phyloP scores from a whole-genome alignment of 2,797 vertebrate genomes.

The Pseudomugil tenellus region DNA sequence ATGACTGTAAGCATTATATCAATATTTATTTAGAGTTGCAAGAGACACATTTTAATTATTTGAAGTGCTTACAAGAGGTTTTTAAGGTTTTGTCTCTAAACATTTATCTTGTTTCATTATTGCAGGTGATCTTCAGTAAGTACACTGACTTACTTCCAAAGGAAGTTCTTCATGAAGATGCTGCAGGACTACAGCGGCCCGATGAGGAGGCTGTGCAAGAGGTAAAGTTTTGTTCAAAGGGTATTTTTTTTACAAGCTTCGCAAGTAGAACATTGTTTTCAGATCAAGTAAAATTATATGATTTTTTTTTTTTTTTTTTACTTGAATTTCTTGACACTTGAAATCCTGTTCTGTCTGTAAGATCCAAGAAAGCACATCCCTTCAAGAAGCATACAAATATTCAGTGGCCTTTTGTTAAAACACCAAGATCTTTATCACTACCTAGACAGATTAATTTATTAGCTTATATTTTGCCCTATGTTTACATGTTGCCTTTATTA shows the following conservation, averaged over 20 bases:
- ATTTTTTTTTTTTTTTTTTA: neutral
- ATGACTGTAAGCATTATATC: neutral
- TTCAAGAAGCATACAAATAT: neutral
- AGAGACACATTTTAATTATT: neutral
- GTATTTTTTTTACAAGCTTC: neutral
- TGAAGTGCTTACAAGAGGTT: neutral
- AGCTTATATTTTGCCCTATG: neutral
- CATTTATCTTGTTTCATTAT: conserved; percentile 26
- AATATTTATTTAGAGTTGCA: neutral
- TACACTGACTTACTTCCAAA: conserved; percentile 97
- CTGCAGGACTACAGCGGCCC: conserved; percentile 91
- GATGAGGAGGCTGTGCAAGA: conserved; percentile 94
- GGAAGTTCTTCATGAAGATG: conserved; percentile 92
- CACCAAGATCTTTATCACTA: neutral
- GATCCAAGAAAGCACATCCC: neutral
- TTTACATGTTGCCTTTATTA: neutral
- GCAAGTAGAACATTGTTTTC: rapidly evolving
- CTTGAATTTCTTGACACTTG: no score
- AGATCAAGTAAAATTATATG: neutral
- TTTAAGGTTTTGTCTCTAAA: neutral
- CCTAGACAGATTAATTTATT: neutral
- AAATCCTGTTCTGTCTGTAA: neutral
- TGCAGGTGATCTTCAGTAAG: conserved; percentile 96
- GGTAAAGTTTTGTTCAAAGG: conserved; percentile 74
- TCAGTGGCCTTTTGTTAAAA: neutral